These are phyloP conservation scores for Liparis tanakae DNA, from an alignment of 2,797 vertebrate species.

Conservation along the genomic window DNA sequence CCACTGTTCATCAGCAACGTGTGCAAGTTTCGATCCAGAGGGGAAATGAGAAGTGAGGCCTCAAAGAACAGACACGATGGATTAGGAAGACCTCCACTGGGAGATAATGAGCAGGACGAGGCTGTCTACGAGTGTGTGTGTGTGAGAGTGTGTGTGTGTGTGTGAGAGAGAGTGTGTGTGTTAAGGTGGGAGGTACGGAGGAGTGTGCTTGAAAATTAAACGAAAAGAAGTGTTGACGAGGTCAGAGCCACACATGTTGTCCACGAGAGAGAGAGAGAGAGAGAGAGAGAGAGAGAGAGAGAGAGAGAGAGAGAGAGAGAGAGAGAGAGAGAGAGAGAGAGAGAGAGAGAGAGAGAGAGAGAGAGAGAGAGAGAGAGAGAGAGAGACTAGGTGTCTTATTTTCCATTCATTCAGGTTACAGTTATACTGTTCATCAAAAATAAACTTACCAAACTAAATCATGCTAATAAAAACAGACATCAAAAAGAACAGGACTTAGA, in stretches of 20 bases:
- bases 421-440: no score
- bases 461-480: no score
- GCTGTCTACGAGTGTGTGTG: conserved; percentile 31
- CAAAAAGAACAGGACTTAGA: no score
- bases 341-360: no score
- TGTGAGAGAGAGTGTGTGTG: not conserved
- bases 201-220: conserved; percentile 14
- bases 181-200: not conserved
- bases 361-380: not conserved
- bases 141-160: not conserved
- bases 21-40: conserved; percentile 62
- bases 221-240: conserved; percentile 33
- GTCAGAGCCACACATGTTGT: conserved; percentile 47
- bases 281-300: not conserved
- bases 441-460: no score
- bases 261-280: not conserved
- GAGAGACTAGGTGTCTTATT: no score
- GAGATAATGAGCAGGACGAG: conserved; percentile 72
- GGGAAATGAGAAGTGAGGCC: conserved; percentile 74
- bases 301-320: not conserved
- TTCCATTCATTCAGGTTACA: no score
- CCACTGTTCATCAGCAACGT: conserved; percentile 56
- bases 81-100: conserved; percentile 69
- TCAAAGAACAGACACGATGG: conserved; percentile 70
- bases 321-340: not conserved